Evolutionary conservation across 2,888 invertebrate species (phyloP), one percentile per base, ranked within the genome.

Genomic region (Volucella inanis): DNA sequence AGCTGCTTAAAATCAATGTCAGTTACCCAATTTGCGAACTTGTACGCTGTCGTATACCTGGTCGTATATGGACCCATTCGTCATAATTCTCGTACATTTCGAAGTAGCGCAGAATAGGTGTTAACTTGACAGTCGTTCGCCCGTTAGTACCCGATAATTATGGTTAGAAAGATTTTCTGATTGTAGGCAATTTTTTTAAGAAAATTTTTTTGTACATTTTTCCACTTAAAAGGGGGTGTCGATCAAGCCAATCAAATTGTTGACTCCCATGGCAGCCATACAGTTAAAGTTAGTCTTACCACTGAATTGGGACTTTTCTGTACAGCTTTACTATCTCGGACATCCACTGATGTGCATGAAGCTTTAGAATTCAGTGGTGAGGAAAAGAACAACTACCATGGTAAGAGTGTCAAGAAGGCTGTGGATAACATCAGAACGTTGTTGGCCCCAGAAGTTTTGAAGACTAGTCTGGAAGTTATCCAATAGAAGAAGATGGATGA

Each of bases 221-320:
- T 11, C 47, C 38, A n/a, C n/a, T 61, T 43, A 18, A 45, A 49
- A 52, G 87, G 91, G 90, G 81, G 98, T 98, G 98, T 95, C 98
- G 81, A 97, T 99, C 92, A 95, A 96, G 92, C 96, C 96, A 87
- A 96, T 92, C 98, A 98, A 93, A 99, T 99, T 93, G 99, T 97
- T 93, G 99, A 99, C 94, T 99, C 99, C 77, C 96, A 99, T 92
- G 99, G 99, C 87, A 99, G 99, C 92, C 99, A 99, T 87, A 99
- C 99, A 49, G 98, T 99, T 68, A 99, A 99, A 93, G 99, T 99
- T 88, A 95, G 95, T 90, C 92, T 95, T 89, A 94, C 89, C 88
- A 91, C 91, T 43, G 91, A 91, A 14, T 87, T 91, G 89, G 91
- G 91, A 82, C 89, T 91, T 64, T 91, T 91, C 90, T 91, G 98